Evolutionary conservation across 2,113 vertebrate species (phyloP).

Genomic region (Ctenomys sociabilis): DNA sequence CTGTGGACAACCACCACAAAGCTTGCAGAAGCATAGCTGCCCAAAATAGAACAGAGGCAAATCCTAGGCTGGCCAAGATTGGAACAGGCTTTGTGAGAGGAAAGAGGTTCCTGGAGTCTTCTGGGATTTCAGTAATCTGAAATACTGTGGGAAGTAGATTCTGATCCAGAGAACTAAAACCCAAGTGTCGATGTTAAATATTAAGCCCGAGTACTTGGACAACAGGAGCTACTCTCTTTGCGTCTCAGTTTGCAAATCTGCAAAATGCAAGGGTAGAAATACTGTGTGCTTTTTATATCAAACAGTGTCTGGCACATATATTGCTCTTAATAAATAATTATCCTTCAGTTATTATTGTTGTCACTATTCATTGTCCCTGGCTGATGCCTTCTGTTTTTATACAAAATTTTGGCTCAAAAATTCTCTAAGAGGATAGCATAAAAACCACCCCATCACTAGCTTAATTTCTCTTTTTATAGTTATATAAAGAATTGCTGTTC

Average conservation of each 20-base stretch:
- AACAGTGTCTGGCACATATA: neutral
- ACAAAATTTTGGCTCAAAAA: constrained; percentile 40
- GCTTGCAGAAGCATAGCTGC: neutral
- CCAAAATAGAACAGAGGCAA: neutral
- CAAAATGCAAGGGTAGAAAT: constrained; percentile 21
- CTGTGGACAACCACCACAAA: neutral
- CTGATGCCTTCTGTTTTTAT: neutral
- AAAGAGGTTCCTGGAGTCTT: neutral
- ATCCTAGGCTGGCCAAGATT: neutral
- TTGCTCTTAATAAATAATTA: neutral
- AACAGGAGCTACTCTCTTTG: constrained; percentile 33
- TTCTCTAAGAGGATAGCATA: constrained; percentile 11
- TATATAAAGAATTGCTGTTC: constrained; percentile 62
- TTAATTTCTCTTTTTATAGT: constrained; percentile 71
- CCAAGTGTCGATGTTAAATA: constrained; percentile 44
- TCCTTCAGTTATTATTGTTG: neutral
- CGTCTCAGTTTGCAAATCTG: constrained; percentile 39
- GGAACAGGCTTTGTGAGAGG: neutral
- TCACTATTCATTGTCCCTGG: neutral
- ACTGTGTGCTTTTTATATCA: neutral
- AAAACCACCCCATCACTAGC: constrained; percentile 43
- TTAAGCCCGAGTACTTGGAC: constrained; percentile 2
- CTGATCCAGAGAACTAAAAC: constrained; percentile 38
- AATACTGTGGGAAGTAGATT: neutral
- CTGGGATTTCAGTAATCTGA: neutral